Conservation (phyloP, 2,113 vertebrate genomes). For the Taurulus bubalis region DNA sequence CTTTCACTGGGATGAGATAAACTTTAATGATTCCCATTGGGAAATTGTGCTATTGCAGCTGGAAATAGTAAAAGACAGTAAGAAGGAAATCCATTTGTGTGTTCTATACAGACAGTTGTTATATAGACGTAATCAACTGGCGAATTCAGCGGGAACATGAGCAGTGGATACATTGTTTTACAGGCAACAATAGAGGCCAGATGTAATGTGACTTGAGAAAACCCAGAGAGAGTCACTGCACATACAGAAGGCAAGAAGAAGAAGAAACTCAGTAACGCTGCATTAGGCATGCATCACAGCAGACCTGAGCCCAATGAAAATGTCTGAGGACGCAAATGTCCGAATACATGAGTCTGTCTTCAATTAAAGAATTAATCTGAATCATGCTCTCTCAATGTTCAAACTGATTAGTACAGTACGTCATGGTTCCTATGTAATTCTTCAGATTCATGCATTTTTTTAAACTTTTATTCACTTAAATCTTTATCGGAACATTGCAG, state of each 20-base stretch:
- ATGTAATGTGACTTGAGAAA: neutral
- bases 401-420: neutral
- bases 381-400: neutral
- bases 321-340: neutral
- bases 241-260: neutral
- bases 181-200: neutral
- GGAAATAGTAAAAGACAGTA: conserved; percentile 7
- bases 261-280: neutral
- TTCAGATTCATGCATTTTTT: neutral
- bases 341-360: neutral
- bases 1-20: conserved; percentile 11
- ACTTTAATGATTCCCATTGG: conserved; percentile 23
- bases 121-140: conserved; percentile 26
- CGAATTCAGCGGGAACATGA: conserved; percentile 21
- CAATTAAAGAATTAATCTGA: neutral
- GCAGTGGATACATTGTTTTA: neutral
- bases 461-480: neutral
- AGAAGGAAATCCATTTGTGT: neutral
- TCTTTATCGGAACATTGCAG: neutral
- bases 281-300: neutral
- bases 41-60: conserved; percentile 20
- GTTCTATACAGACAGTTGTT: neutral
- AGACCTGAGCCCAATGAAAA: neutral
- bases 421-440: neutral
- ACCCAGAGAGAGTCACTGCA: conserved; percentile 3